phyloP scores from a whole-genome alignment of 2,113 vertebrate genomes.

The Baryphthengus martii region DNA sequence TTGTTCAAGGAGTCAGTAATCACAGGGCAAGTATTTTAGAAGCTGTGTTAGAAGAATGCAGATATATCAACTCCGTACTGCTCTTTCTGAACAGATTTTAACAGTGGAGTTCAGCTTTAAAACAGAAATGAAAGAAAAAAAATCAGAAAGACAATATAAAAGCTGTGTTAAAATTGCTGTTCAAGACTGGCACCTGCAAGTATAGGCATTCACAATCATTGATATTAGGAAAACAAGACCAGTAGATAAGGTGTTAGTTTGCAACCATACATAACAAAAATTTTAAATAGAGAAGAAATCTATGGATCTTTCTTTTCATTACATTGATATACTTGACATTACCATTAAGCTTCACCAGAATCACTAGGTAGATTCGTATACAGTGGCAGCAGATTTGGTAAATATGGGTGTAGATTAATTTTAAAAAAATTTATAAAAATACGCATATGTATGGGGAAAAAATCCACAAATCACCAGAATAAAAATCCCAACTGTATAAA shows the following conservation, averaged over 20 bases:
- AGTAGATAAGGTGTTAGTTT: neutral
- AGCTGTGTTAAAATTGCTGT: neutral
- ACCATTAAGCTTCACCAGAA: neutral
- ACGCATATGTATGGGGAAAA: neutral
- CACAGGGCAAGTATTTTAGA: neutral
- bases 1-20: conserved; percentile 27
- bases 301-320: neutral
- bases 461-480: neutral
- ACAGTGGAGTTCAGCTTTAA: neutral
- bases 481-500: neutral
- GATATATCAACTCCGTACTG: neutral
- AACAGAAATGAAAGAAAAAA: neutral
- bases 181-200: neutral
- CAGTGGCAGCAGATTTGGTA: neutral
- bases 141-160: neutral
- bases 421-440: neutral
- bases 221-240: neutral
- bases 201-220: neutral
- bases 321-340: neutral
- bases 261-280: neutral
- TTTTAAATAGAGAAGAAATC: neutral
- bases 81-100: neutral
- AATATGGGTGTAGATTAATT: neutral
- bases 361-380: neutral
- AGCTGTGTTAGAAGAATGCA: neutral